Conservation (phyloP, 2,888 invertebrate species). For the Amaurobius ferox region DNA sequence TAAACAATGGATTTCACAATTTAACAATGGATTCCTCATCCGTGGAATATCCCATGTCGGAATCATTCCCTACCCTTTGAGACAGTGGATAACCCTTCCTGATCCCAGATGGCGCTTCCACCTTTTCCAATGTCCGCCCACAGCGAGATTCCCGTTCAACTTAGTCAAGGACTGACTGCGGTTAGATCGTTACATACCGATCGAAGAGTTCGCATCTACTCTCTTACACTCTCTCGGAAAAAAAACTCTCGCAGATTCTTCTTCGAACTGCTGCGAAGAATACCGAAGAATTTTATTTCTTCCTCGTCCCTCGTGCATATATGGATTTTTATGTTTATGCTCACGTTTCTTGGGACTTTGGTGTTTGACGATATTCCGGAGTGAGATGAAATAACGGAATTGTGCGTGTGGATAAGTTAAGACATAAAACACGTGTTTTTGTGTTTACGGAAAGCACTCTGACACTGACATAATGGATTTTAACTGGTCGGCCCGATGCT, state of each 20-base stretch:
- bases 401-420: background rate
- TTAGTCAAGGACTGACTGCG: slow-evolving; percentile 7
- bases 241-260: background rate
- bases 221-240: background rate
- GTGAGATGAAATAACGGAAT: slow-evolving; percentile 5
- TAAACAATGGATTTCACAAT: too few species aligned
- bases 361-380: background rate
- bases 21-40: background rate
- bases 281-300: background rate
- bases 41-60: background rate
- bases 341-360: too few species aligned
- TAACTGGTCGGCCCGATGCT: background rate
- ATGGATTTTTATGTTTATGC: background rate
- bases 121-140: background rate
- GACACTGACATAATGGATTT: background rate
- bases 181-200: slow-evolving; percentile 12
- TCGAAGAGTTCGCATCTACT: background rate
- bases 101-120: slow-evolving; percentile 12
- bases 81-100: slow-evolving; percentile 3
- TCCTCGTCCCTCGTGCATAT: background rate
- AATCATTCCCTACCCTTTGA: background rate
- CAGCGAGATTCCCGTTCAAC: background rate
- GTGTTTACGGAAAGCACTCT: slow-evolving; percentile 2
- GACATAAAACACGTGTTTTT: background rate
- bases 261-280: background rate